These are phyloP conservation scores for Balaeniceps rex DNA, from an alignment of 2,113 vertebrate species.

Conservation along the genomic window DNA sequence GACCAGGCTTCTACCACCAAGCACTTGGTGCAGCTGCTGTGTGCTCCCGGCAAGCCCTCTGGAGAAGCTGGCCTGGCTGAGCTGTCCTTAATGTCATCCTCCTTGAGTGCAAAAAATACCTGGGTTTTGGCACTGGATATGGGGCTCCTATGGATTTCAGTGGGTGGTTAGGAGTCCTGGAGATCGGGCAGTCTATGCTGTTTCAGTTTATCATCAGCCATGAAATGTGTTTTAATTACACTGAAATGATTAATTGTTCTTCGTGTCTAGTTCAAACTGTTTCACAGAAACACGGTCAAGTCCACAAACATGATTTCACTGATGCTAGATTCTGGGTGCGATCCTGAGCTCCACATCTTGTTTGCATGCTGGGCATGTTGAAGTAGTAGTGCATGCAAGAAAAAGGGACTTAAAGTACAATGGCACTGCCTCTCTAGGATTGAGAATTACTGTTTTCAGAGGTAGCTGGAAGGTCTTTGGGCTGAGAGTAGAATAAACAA, in stretches of 20 bases:
- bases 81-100: background rate
- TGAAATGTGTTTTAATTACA: background rate
- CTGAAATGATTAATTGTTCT: background rate
- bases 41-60: background rate
- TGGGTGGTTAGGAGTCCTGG: background rate
- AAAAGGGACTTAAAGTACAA: background rate
- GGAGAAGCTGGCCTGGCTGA: background rate
- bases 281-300: rapidly evolving
- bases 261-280: rapidly evolving
- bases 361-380: background rate
- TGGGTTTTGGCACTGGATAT: background rate
- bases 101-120: background rate
- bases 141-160: background rate
- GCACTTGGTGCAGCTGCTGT: rapidly evolving
- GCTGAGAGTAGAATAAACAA: background rate
- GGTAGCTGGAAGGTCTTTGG: background rate
- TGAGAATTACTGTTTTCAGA: background rate
- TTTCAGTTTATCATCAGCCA: background rate
- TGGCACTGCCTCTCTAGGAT: background rate
- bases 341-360: background rate
- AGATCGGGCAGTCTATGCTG: background rate
- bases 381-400: background rate
- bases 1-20: background rate
- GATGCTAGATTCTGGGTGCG: background rate
- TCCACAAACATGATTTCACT: background rate